Percentiles rank a stretch among this genome's conserved stretches.
phyloP scores from a whole-genome alignment of 1,140 invertebrate genomes.

The Drosophila varians region DNA sequence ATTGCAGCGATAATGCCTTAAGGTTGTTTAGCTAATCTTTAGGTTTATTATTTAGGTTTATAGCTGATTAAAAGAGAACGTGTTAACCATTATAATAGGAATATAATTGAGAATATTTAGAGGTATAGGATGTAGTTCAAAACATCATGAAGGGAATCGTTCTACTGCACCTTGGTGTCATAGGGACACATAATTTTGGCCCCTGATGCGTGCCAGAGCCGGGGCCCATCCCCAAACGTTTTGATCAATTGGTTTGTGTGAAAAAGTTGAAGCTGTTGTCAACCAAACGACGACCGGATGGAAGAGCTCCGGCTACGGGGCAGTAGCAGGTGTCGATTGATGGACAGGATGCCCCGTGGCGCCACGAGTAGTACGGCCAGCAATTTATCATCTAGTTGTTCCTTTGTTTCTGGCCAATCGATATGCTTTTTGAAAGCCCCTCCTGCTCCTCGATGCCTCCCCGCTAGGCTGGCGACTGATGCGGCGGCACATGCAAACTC shows the following conservation, averaged over 20 bases:
- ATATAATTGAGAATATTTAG: neutral
- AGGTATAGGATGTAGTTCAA: neutral
- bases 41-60: neutral
- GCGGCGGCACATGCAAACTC: slow-evolving; percentile 67
- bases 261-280: slow-evolving; percentile 49
- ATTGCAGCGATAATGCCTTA: neutral
- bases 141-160: neutral
- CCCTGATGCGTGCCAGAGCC: slow-evolving; percentile 7
- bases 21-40: neutral
- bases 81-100: too few species aligned
- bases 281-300: slow-evolving; percentile 18
- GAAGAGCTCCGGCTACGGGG: slow-evolving; percentile 12
- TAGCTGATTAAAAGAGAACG: neutral
- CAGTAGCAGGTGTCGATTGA: slow-evolving; percentile 48
- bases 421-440: slow-evolving; percentile 16
- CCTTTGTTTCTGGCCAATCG: slow-evolving; percentile 41
- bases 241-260: slow-evolving; percentile 48
- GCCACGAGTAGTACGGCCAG: slow-evolving; percentile 13
- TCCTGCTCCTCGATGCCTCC: neutral
- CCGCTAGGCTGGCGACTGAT: slow-evolving; percentile 43
- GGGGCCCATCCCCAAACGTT: slow-evolving; percentile 10
- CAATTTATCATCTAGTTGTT: slow-evolving; percentile 71
- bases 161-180: neutral
- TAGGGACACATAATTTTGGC: slow-evolving; percentile 16
- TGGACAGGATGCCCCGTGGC: slow-evolving; percentile 39